Evolutionary conservation across 2,888 invertebrate species (phyloP).

Genomic region (Encarsia formosa): DNA sequence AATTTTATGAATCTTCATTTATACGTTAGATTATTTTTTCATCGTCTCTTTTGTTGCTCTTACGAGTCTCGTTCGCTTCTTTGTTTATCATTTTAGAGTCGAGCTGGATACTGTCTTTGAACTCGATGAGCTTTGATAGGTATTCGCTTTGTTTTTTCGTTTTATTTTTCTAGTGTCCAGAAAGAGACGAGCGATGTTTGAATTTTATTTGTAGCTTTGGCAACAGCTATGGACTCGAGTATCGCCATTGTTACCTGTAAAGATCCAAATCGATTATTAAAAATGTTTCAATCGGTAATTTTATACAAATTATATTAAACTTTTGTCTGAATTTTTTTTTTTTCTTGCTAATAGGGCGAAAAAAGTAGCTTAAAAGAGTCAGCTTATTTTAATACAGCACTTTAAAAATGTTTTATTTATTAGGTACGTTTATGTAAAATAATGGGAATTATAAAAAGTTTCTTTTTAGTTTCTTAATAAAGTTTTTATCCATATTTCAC

Average conservation of each 20-base stretch:
- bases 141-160: conserved; percentile 3
- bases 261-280: too few relatives aligned
- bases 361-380: too few relatives aligned
- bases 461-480: too few relatives aligned
- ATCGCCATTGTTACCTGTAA: conserved; percentile 44
- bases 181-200: conserved; percentile 42
- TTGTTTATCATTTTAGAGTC: neutral
- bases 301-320: too few relatives aligned
- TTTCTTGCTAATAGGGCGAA: neutral
- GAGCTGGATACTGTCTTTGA: conserved; percentile 4
- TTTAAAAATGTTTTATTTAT: too few relatives aligned
- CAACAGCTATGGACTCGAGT: conserved; percentile 39
- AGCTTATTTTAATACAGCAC: too few relatives aligned
- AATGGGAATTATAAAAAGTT: too few relatives aligned
- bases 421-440: too few relatives aligned
- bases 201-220: conserved; percentile 34
- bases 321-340: neutral
- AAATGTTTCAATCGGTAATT: too few relatives aligned
- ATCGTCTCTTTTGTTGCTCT: neutral
- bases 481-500: too few relatives aligned
- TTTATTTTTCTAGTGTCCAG: conserved; percentile 20
- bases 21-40: neutral
- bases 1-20: neutral
- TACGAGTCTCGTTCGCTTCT: neutral
- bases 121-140: conserved; percentile 17